These are phyloP conservation scores for Eurystomus glaucurus DNA, from an alignment of 2,797 vertebrate species.

Conservation along the genomic window DNA sequence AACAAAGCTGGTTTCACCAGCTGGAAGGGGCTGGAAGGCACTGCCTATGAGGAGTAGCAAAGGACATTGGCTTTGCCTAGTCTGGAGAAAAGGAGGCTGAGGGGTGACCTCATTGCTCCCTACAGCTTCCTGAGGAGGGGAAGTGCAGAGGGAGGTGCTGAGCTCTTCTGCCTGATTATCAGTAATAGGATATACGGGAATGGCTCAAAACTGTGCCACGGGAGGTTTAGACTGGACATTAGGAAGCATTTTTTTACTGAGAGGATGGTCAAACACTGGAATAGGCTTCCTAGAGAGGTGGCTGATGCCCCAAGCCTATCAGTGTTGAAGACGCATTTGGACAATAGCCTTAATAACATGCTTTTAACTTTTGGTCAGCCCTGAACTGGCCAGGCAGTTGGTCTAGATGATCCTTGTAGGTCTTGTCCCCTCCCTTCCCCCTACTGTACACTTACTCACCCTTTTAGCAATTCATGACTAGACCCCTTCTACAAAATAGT, in stretches of 20 bases:
- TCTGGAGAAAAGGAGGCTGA: background rate
- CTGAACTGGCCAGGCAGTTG: background rate
- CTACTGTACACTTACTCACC: background rate
- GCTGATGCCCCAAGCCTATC: background rate
- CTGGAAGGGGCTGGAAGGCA: background rate
- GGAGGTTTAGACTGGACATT: background rate
- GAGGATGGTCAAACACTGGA: background rate
- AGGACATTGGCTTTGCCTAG: background rate
- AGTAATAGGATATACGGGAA: background rate
- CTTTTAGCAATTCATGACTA: background rate
- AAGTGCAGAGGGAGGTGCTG: background rate
- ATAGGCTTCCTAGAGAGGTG: background rate
- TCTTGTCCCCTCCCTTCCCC: background rate
- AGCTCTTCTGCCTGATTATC: background rate
- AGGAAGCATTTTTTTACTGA: background rate
- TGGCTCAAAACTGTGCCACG: background rate
- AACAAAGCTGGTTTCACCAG: background rate
- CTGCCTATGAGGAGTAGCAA: rapidly evolving
- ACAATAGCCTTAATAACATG: background rate
- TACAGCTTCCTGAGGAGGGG: background rate
- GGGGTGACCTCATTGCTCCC: background rate
- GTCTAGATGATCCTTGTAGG: background rate
- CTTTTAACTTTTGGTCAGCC: background rate
- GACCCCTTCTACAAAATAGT: background rate
- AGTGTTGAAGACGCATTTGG: background rate